Percentiles rank a stretch among this genome's conserved stretches.
Conservation (phyloP, 2,888 invertebrate genomes). For the Eristalis tenax region DNA sequence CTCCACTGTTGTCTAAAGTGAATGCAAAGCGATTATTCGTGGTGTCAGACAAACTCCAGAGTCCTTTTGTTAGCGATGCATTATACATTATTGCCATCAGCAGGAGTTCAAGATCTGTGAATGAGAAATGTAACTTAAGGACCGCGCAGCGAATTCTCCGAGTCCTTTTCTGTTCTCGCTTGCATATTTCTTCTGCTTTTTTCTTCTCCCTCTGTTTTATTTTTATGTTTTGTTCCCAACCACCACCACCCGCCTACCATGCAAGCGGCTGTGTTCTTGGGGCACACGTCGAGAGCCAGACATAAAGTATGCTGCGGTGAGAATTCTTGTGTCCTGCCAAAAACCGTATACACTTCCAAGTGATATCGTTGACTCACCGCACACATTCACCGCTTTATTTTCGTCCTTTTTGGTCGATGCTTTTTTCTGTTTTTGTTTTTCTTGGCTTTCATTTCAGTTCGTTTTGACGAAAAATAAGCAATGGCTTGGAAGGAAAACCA, state of each 20-base stretch:
- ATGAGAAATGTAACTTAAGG: slow-evolving; percentile 66
- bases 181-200: background rate
- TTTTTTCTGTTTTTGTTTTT: slow-evolving; percentile 18
- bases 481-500: slow-evolving; percentile 54
- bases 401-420: background rate
- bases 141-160: slow-evolving; percentile 16
- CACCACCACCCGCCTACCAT: too few species aligned
- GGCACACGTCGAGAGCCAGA: slow-evolving; percentile 46
- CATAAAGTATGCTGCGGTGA: slow-evolving; percentile 66
- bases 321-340: slow-evolving; percentile 68
- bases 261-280: background rate
- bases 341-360: slow-evolving; percentile 67
- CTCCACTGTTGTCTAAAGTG: slow-evolving; percentile 4
- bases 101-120: slow-evolving; percentile 65
- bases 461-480: slow-evolving; percentile 43
- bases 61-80: slow-evolving; percentile 45
- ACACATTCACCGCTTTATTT: background rate
- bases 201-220: background rate
- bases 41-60: slow-evolving; percentile 56
- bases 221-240: background rate
- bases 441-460: slow-evolving; percentile 6
- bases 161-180: background rate
- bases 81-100: slow-evolving; percentile 68
- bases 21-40: slow-evolving; percentile 61
- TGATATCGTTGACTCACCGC: slow-evolving; percentile 57